These are phyloP conservation scores for Macquaria ambigua DNA, from an alignment of 2,113 vertebrate species.

Conservation along the genomic window DNA sequence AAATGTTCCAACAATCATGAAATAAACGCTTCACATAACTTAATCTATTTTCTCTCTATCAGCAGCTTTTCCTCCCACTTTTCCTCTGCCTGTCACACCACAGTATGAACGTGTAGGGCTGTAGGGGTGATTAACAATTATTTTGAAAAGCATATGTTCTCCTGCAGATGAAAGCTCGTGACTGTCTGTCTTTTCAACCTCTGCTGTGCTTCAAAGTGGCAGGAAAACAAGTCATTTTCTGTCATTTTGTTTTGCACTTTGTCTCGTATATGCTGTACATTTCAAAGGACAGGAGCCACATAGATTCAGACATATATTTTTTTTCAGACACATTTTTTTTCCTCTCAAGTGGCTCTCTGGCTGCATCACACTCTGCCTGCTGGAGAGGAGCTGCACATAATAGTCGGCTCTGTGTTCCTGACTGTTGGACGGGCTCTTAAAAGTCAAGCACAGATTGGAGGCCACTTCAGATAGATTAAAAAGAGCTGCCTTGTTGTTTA, in stretches of 20 bases:
- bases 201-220: slow-evolving; percentile 50
- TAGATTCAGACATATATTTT: slow-evolving; percentile 30
- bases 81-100: background rate
- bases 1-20: slow-evolving; percentile 34
- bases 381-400: slow-evolving; percentile 49
- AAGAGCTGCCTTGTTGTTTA: slow-evolving; percentile 60
- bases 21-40: slow-evolving; percentile 9
- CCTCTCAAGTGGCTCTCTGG: slow-evolving; percentile 38
- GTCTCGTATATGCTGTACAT: slow-evolving; percentile 22
- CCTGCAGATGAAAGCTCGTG: slow-evolving; percentile 38
- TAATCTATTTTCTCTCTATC: slow-evolving; percentile 3
- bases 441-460: slow-evolving; percentile 54
- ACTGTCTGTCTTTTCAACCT: slow-evolving; percentile 20
- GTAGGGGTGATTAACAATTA: slow-evolving; percentile 24
- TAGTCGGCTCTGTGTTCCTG: slow-evolving; percentile 26
- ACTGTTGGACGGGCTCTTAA: slow-evolving; percentile 33
- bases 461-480: slow-evolving; percentile 63
- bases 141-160: slow-evolving; percentile 24
- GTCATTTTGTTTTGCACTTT: slow-evolving; percentile 40
- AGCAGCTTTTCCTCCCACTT: slow-evolving; percentile 23
- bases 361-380: slow-evolving; percentile 31
- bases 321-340: slow-evolving; percentile 5
- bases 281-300: slow-evolving; percentile 26
- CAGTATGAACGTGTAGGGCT: background rate
- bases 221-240: slow-evolving; percentile 52